Evolutionary conservation across 1,140 invertebrate species (phyloP), one percentile per base, ranked within the genome.

Genomic region (Drosophila micromelanica): DNA sequence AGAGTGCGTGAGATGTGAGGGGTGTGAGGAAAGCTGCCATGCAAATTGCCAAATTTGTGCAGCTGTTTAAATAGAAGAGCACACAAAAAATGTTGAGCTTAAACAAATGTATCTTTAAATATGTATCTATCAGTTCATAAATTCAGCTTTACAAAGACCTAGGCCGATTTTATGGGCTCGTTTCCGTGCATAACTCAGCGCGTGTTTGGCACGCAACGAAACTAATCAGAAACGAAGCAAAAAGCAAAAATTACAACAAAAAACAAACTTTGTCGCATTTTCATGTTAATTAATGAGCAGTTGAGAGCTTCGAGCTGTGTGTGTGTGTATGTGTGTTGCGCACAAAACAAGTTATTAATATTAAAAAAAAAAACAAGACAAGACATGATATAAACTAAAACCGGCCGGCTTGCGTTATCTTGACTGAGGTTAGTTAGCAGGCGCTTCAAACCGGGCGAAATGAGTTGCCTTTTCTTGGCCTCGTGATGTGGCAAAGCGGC

Each of bases 261-360:
- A 52, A 43, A 49, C n/a, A 13, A 70, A 62, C 46, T 59, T 59
- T 73, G 70, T 60, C 70, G 54, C 81, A 80, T 86, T 80, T 68
- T 77, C 80, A 85, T 80, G 69, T 74, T 86, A 85, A 77, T 85
- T 85, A 85, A 85, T 78, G 64, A 82, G 65, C 46, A 60, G 77
- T 17, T 38, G 45, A 55, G 56, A 73, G n/a, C 32, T 40, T 23
- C 17, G 30, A 37, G 17, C 32, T 38, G n/a, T 71, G 38, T 80
- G 40, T 35, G 32, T 56, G 38, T 55, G 35, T 40, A n/a, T n/a
- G 52, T 55, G 65, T 52, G n/a, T 42, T 15, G 63, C 35, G 32
- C 37, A 45, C 27, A 17, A 61, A 72, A 65, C 69, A 57, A 51
- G 69, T 72, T 72, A 65, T 71, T 49, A 64, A 71, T 63, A 57